A percentile compares a stretch with the other conserved stretches of the same genome.
Evolutionary conservation across 2,113 vertebrate species (phyloP).

Genomic region (Protomyctophum bolini): DNA sequence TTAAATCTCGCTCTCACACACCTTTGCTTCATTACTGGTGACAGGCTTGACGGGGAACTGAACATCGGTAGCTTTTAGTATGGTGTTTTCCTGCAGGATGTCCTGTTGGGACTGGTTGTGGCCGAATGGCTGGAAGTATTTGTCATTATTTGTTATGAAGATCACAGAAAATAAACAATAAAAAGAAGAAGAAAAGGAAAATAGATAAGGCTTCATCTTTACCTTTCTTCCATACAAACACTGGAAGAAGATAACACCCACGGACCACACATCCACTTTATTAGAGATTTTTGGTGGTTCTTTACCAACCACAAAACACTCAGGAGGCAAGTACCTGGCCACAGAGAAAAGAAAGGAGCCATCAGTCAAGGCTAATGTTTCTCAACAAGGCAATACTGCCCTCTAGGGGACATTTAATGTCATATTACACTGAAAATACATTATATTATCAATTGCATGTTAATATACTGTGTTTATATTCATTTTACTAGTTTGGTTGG

Average conservation of each 20-base stretch:
- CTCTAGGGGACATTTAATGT: no score
- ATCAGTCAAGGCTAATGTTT: no score
- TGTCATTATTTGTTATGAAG: neutral
- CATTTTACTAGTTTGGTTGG: no score
- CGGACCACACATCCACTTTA: conserved; percentile 99
- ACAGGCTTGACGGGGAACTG: conserved; percentile 99
- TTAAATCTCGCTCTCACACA: conserved; percentile 59
- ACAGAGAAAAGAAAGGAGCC: neutral
- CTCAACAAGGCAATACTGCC: no score
- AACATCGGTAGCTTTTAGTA: conserved; percentile 98
- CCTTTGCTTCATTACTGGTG: conserved; percentile 98
- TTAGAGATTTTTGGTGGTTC: conserved; percentile 99
- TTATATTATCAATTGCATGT: no score
- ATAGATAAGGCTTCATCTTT: conserved; percentile 41
- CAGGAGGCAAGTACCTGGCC: conserved; percentile 94
- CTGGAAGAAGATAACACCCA: conserved; percentile 99
- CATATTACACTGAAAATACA: no score
- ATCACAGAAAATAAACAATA: neutral
- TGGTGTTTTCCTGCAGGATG: conserved; percentile 99
- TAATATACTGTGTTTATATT: no score
- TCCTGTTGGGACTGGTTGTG: conserved; percentile 99
- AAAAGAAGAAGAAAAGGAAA: neutral
- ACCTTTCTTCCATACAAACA: conserved; percentile 99
- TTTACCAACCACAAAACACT: conserved; percentile 99
- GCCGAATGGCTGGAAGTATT: conserved; percentile 90